phyloP scores from a whole-genome alignment of 2,888 invertebrate species.

The Drosophila histrio region DNA sequence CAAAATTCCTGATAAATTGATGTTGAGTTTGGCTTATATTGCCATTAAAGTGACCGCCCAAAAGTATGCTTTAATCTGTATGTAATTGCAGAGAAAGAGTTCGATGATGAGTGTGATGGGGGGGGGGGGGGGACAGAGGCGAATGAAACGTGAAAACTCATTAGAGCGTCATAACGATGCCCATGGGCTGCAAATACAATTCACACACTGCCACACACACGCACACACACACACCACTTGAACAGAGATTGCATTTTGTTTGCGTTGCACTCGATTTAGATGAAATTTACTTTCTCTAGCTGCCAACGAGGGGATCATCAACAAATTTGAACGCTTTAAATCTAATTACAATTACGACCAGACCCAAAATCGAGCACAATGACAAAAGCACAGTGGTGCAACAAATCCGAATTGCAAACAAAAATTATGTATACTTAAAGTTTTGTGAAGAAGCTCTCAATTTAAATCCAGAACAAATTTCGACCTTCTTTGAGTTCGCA shows the following conservation, averaged over 20 bases:
- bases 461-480: not conserved
- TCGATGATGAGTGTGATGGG: too few relatives aligned
- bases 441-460: not conserved
- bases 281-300: slow-evolving; percentile 8
- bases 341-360: slow-evolving; percentile 7
- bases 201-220: not conserved
- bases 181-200: slow-evolving; percentile 3
- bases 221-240: slow-evolving; percentile 1
- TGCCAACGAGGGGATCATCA: not conserved
- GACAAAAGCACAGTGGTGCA: not conserved
- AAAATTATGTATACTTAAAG: not conserved
- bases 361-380: not conserved
- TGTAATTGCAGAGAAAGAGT: slow-evolving; percentile 15
- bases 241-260: slow-evolving; percentile 24
- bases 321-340: slow-evolving; percentile 4
- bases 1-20: slow-evolving; percentile 15
- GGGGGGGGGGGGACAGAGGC: not conserved
- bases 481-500: too few relatives aligned
- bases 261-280: slow-evolving; percentile 22
- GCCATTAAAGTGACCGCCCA: slow-evolving; percentile 9
- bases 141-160: slow-evolving; percentile 31
- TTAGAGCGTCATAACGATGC: slow-evolving; percentile 34
- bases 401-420: not conserved
- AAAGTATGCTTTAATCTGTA: slow-evolving; percentile 28
- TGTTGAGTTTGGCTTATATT: slow-evolving; percentile 5